Percentiles rank a stretch among this genome's conserved stretches.
Conservation (phyloP, 2,888 invertebrate species). For the Phragmatobia fuliginosa region DNA sequence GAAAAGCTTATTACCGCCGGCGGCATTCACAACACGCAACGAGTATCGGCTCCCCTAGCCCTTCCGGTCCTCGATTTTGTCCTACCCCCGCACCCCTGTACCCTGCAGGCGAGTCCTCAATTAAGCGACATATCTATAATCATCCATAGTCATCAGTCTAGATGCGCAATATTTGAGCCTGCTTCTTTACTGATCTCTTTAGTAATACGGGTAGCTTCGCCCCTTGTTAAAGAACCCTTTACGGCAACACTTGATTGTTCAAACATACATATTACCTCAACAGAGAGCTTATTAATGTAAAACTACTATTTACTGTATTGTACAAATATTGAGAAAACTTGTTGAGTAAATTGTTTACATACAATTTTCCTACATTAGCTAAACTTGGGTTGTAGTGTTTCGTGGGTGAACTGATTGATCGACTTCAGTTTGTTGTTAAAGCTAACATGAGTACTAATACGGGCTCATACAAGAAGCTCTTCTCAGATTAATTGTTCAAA, state of each 20-base stretch:
- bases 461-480: not conserved
- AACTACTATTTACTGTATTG: not conserved
- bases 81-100: not conserved
- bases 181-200: not conserved
- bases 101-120: not conserved
- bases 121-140: not conserved
- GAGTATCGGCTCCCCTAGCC: not conserved
- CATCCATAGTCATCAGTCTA: not conserved
- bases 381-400: not conserved
- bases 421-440: not conserved
- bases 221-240: not conserved
- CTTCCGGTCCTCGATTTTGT: not conserved
- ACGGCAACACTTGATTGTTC: not conserved
- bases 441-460: not conserved
- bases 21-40: not conserved
- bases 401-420: not conserved
- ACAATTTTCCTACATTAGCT: not conserved
- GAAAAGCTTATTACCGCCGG: not conserved
- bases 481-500: not conserved
- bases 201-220: not conserved
- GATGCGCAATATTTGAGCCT: not conserved
- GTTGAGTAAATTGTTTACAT: constrained; percentile 1
- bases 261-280: not conserved
- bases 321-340: not conserved
- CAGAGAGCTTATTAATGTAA: not conserved